Base-by-base conservation (phyloP, 2,888 invertebrate genomes). In the Tridacna gigas region DNA sequence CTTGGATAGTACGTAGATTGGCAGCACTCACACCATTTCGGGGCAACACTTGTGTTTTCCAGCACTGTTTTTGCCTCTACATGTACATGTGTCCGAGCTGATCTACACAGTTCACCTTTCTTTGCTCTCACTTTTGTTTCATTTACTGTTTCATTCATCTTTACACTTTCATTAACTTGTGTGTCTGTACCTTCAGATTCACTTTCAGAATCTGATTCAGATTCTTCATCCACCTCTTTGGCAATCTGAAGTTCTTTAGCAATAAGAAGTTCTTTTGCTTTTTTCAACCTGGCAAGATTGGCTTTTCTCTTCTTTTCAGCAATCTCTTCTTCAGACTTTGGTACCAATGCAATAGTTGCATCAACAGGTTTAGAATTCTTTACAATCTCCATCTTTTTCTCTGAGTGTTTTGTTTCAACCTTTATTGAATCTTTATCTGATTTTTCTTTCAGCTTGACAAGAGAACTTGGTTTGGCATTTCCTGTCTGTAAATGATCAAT, bases 31-130 rank as follows among this genome's bases (percentile, higher is more conserved):
- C 86, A 84, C 86, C 89, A 88, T 25, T 78, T 77, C 25, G 80
- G 77, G 45, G 82, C 73, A 51, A 77, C 69, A 74, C 77, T 73
- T 22, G 76, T 79, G 56, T 83, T 86, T 51, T 83, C 86, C 51
- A 79, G 73, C 20, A 86, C 77, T 48, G 76, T 83, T 76, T 89
- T 89, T 18, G 84, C 77, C 51, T 87, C 84, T 18, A 85, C 84
- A 69, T 77, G 79, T 12, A 86, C 84, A 80, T 89, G 85, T 28
- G 89, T 90, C 74, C 89, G 79, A 25, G 89, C 89, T 47, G 89
- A 83, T 66, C 86, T 74, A 45, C 73, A 82, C 15, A 86, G 81
- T 25, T 88, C 89, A 51, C 82, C 85, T 79, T 80, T 86, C 37
- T 82, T 82, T 48, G 80, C 65, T 47, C 80, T 82, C 7, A 71